These are phyloP conservation scores for Ophion slaviceki DNA, from an alignment of 2,888 invertebrate genomes.

Conservation along the genomic window DNA sequence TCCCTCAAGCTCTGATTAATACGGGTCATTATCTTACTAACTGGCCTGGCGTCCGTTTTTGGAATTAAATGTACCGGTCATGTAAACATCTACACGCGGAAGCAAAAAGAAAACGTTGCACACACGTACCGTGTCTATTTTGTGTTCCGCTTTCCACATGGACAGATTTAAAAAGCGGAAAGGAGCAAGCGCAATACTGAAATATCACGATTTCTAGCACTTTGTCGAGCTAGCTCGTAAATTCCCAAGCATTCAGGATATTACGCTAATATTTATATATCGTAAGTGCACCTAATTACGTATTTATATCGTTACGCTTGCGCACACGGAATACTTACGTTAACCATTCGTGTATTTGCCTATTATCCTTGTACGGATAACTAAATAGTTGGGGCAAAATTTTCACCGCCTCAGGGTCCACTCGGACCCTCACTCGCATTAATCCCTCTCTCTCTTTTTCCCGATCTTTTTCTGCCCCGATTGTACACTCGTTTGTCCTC, in stretches of 20 bases:
- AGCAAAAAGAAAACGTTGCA: conserved; percentile 7
- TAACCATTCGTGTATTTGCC: conserved; percentile 62
- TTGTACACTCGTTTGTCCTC: conserved; percentile 18
- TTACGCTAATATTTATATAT: background rate
- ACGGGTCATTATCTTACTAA: conserved; percentile 49
- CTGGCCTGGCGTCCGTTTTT: conserved; percentile 44
- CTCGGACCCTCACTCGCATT: conserved; percentile 64
- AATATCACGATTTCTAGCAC: too few relatives aligned
- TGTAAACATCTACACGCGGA: background rate
- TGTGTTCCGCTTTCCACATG: conserved; percentile 52
- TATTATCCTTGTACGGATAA: conserved; percentile 36
- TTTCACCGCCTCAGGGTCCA: conserved; percentile 62
- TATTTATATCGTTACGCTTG: background rate
- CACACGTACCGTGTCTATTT: conserved; percentile 33
- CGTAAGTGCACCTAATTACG: background rate
- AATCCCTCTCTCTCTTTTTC: conserved; percentile 38
- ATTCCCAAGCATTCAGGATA: background rate
- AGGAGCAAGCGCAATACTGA: background rate
- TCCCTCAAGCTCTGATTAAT: conserved; percentile 40
- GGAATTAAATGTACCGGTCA: background rate
- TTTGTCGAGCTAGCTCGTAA: too few relatives aligned
- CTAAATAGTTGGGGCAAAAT: conserved; percentile 44
- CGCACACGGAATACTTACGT: conserved; percentile 45
- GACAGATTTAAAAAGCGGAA: conserved; percentile 61
- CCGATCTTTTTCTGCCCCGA: conserved; percentile 3